Conservation (phyloP, 2,888 invertebrate genomes). For the Agriopis aurantiaria region DNA sequence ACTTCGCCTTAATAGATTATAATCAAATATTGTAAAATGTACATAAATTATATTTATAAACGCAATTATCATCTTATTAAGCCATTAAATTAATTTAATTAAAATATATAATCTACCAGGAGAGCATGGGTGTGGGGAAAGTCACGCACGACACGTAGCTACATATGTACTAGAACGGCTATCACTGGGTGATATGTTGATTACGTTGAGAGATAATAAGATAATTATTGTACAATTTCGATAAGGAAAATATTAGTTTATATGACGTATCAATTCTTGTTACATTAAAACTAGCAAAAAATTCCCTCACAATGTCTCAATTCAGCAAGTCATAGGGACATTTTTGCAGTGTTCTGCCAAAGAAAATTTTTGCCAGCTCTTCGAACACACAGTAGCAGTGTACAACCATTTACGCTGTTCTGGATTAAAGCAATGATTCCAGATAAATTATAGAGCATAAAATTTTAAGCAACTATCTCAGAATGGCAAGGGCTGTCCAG, state of each 20-base stretch:
- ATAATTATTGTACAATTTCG: neutral
- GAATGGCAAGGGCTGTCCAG: no score
- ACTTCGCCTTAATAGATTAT: neutral
- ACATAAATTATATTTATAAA: constrained; percentile 25
- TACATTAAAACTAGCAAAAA: neutral
- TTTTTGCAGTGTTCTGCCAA: no score
- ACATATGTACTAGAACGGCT: constrained; percentile 6
- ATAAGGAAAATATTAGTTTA: neutral
- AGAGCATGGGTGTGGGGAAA: constrained; percentile 44
- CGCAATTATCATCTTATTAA: constrained; percentile 19
- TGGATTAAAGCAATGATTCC: no score
- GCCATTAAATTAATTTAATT: constrained; percentile 46
- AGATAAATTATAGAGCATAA: no score
- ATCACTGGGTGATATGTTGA: constrained; percentile 6
- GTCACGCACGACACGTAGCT: constrained; percentile 5
- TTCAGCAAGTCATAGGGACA: no score
- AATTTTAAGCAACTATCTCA: no score
- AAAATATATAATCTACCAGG: constrained; percentile 52
- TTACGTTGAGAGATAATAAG: constrained; percentile 16
- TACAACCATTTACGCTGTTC: no score
- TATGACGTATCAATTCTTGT: neutral
- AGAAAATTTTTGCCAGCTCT: no score
- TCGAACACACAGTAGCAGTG: no score
- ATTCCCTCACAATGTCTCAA: no score
- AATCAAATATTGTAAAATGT: neutral